Conservation (phyloP, 1,140 invertebrate genomes). For the Doryteuthis pealeii region DNA sequence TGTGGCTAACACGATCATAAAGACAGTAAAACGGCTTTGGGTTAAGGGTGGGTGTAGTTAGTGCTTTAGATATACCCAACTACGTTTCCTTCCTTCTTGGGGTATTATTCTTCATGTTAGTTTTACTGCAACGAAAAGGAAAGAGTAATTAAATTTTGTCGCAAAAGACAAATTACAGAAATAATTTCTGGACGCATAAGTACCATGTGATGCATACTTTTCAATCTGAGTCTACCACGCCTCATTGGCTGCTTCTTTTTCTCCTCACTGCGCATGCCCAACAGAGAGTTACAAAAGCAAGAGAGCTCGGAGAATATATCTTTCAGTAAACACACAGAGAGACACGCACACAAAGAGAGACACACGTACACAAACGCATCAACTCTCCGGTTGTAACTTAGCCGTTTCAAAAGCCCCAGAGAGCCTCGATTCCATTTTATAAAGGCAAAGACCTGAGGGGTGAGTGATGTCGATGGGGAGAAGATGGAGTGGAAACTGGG, state of each 20-base stretch:
- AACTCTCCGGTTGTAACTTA: neutral
- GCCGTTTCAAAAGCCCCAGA: no score
- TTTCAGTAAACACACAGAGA: neutral
- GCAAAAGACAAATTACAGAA: constrained; percentile 2
- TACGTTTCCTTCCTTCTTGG: no score
- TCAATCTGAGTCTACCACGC: neutral
- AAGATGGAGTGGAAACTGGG: no score
- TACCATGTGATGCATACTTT: constrained; percentile 1
- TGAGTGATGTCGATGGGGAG: no score
- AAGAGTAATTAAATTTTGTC: constrained; percentile 6
- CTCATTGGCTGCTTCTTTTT: neutral
- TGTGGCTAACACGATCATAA: neutral
- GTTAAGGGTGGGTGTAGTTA: no score
- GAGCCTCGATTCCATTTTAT: no score
- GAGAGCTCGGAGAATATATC: no score
- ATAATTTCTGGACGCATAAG: constrained; percentile 1
- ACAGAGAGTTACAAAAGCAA: neutral
- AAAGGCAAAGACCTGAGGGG: no score
- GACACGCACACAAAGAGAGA: neutral
- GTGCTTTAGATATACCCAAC: no score
- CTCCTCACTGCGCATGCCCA: neutral
- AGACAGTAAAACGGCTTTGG: neutral
- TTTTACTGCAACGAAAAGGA: constrained; percentile 2
- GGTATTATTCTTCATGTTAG: neutral
- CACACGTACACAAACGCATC: neutral